These are phyloP conservation scores for Turnix velox DNA, from an alignment of 2,113 vertebrate species.

Conservation along the genomic window DNA sequence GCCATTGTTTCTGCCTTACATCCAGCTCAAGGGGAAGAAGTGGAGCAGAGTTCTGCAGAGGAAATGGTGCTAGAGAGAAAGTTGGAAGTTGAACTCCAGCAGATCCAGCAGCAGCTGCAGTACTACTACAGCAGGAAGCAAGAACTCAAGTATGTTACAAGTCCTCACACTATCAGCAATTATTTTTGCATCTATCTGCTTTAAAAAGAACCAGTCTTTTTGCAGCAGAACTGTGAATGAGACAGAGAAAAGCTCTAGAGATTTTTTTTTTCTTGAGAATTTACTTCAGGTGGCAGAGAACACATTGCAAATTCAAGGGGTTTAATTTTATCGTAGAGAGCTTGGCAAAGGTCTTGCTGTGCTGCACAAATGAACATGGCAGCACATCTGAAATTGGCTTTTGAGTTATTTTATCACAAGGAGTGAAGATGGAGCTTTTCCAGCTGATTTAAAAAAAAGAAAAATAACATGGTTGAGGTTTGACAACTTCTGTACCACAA, in stretches of 20 bases:
- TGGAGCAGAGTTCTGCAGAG: neutral
- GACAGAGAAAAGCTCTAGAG: neutral
- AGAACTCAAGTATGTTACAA: slow-evolving; percentile 77
- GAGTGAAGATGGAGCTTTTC: neutral
- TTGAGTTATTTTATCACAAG: neutral
- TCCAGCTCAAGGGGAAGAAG: neutral
- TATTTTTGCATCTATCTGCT: neutral
- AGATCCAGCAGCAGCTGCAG: slow-evolving; percentile 81
- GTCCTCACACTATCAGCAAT: neutral
- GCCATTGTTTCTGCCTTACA: neutral
- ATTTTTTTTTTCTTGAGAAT: neutral
- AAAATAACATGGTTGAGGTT: neutral
- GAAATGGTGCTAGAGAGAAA: neutral
- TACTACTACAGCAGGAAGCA: slow-evolving; percentile 79
- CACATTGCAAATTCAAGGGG: neutral
- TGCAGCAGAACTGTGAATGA: neutral
- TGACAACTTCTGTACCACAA: neutral
- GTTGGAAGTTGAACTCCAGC: slow-evolving; percentile 78
- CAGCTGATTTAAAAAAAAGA: neutral
- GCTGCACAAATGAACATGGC: neutral
- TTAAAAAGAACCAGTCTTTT: neutral
- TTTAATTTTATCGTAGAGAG: neutral
- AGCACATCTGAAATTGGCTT: neutral
- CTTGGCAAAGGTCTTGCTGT: neutral
- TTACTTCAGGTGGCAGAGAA: neutral